Percentiles rank a stretch among this genome's conserved stretches.
phyloP scores from a whole-genome alignment of 2,888 invertebrate species.

The Agrochola circellaris region DNA sequence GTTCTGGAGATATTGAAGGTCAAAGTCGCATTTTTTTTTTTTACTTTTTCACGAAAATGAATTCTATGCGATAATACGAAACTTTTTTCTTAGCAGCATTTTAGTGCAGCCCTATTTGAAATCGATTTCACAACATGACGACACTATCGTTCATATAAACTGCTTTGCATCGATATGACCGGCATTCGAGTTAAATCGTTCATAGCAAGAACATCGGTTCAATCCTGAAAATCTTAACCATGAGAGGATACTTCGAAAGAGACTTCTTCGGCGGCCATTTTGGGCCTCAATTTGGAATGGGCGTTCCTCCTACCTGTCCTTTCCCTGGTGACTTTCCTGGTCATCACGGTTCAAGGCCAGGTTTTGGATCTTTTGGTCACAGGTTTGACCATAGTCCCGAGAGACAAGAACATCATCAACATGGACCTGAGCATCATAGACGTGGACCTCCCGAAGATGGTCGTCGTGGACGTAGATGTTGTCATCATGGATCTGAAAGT shows the following conservation, averaged over 20 bases:
- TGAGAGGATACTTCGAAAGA: slow-evolving; percentile 33
- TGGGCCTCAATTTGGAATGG: slow-evolving; percentile 19
- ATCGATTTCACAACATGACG: slow-evolving; percentile 51
- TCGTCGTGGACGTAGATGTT: background rate
- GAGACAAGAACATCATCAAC: background rate
- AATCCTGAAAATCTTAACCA: slow-evolving; percentile 8
- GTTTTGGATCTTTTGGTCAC: slow-evolving; percentile 26
- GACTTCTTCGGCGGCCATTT: slow-evolving; percentile 37
- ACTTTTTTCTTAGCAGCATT: slow-evolving; percentile 18
- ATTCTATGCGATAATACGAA: too few relatives aligned
- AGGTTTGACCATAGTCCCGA: slow-evolving; percentile 25
- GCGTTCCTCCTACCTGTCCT: background rate
- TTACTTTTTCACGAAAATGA: too few relatives aligned
- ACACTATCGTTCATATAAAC: slow-evolving; percentile 41
- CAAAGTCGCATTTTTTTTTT: too few relatives aligned
- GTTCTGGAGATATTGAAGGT: too few relatives aligned
- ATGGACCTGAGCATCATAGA: slow-evolving; percentile 22
- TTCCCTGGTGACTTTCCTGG: slow-evolving; percentile 19
- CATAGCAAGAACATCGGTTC: slow-evolving; percentile 12
- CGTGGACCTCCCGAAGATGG: slow-evolving; percentile 7
- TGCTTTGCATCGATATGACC: background rate
- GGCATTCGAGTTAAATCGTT: slow-evolving; percentile 37
- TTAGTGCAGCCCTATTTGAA: slow-evolving; percentile 36
- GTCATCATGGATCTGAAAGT: slow-evolving; percentile 9
- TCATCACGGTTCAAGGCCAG: slow-evolving; percentile 15